Conservation (phyloP, 2,888 invertebrate species). For the Lysandra bellargus region DNA sequence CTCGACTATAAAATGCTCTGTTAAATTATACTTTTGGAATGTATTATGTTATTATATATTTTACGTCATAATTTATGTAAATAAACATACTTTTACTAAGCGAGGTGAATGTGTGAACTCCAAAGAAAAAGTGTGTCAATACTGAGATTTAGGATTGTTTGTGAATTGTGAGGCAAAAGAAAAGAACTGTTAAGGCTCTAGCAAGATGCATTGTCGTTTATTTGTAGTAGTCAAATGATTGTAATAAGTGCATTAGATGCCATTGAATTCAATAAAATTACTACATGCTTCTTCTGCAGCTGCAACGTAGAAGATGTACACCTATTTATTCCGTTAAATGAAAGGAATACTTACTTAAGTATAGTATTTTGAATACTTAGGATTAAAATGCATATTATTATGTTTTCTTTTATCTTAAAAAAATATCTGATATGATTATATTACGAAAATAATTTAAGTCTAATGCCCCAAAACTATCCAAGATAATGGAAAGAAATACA, state of each 20-base stretch:
- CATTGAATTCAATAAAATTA: not conserved
- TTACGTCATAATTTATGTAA: not conserved
- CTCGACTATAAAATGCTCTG: not conserved
- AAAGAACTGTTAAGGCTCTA: not conserved
- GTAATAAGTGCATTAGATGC: not conserved
- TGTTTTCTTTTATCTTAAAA: too few relatives aligned
- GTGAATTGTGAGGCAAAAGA: not conserved
- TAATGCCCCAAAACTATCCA: not conserved
- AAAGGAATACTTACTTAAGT: too few relatives aligned
- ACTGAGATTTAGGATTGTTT: constrained; percentile 20
- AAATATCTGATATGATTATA: too few relatives aligned
- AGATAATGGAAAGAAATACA: not conserved
- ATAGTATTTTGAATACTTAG: not conserved
- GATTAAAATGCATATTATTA: not conserved
- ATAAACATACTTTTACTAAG: constrained; percentile 20
- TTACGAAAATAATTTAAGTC: too few relatives aligned
- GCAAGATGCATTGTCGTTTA: not conserved
- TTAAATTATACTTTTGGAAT: not conserved
- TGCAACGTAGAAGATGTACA: not conserved
- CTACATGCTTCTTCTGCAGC: not conserved
- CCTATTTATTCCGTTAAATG: too few relatives aligned
- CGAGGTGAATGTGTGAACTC: constrained; percentile 25
- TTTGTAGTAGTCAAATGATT: not conserved
- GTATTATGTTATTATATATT: not conserved
- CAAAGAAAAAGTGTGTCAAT: constrained; percentile 19